Evolutionary conservation across 2,888 invertebrate genomes (phyloP).

Genomic region (Cerastoderma edule): DNA sequence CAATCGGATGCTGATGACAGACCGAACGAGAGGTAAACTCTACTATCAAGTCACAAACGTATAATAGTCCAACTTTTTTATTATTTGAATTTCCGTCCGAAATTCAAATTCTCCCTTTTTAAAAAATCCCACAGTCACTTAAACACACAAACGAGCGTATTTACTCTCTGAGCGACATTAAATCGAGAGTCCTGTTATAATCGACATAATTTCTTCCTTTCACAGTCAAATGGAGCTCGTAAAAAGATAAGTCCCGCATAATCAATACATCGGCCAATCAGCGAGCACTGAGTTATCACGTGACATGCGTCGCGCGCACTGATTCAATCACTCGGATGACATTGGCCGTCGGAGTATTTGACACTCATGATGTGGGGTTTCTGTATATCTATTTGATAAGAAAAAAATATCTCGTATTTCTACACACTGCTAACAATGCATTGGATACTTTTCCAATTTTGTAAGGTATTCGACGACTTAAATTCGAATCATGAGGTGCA

Average conservation of each 20-base stretch:
- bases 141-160: slow-evolving; percentile 8
- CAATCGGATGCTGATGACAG: too few species aligned
- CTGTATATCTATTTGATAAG: slow-evolving; percentile 1
- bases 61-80: too few species aligned
- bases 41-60: too few species aligned
- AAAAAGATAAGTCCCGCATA: slow-evolving; percentile 22
- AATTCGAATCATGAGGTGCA: too few species aligned
- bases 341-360: slow-evolving; percentile 15
- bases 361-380: slow-evolving; percentile 5
- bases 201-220: slow-evolving; percentile 23
- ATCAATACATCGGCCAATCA: slow-evolving; percentile 22
- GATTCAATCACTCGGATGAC: slow-evolving; percentile 23
- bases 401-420: slow-evolving; percentile 11
- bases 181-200: slow-evolving; percentile 14
- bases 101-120: too few species aligned
- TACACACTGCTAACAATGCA: too few species aligned
- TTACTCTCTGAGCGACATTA: slow-evolving; percentile 3
- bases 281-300: slow-evolving; percentile 8
- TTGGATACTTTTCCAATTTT: too few species aligned
- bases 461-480: too few species aligned
- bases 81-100: too few species aligned
- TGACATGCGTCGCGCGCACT: slow-evolving; percentile 25
- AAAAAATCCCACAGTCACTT: slow-evolving; percentile 19
- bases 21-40: too few species aligned
- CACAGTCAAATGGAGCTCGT: slow-evolving; percentile 12